A percentile compares a stretch with the other conserved stretches of the same genome.
Evolutionary conservation across 2,113 vertebrate species (phyloP).

Genomic region (Dromas ardeola): DNA sequence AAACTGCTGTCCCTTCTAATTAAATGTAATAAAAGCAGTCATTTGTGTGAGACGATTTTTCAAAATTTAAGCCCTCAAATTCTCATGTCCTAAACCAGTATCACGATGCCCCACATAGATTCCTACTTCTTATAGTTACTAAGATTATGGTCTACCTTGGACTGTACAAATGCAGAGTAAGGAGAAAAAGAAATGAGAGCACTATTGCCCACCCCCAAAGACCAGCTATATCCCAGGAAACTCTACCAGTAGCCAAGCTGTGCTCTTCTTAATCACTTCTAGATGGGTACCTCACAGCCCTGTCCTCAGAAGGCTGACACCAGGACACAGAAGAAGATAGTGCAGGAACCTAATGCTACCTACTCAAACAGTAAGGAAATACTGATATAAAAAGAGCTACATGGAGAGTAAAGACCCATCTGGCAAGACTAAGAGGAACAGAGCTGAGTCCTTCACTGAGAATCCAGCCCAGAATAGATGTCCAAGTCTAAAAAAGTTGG

Average conservation of each 20-base stretch:
- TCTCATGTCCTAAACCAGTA: background rate
- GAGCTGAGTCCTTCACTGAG: background rate
- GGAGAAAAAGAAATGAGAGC: background rate
- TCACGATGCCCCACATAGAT: background rate
- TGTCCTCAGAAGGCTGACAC: background rate
- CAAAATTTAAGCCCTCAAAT: background rate
- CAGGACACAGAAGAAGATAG: background rate
- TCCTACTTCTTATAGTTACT: background rate
- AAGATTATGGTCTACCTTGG: background rate
- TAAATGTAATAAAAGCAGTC: background rate
- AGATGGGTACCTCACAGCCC: background rate
- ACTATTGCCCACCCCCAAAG: background rate
- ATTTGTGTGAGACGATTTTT: background rate
- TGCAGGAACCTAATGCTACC: background rate
- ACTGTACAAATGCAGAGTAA: background rate
- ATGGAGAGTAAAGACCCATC: background rate
- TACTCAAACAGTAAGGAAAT: background rate
- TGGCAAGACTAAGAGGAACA: background rate
- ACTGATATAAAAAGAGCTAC: background rate
- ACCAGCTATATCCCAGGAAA: background rate
- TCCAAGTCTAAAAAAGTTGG: background rate
- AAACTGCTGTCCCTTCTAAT: background rate
- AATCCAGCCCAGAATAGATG: background rate
- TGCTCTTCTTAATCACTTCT: background rate
- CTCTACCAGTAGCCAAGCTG: background rate